Evolutionary conservation across 92 coral and sea anemone genomes (phyloP), one percentile per base, ranked within the genome.

Genomic region (Zoanthus sansibaricus): DNA sequence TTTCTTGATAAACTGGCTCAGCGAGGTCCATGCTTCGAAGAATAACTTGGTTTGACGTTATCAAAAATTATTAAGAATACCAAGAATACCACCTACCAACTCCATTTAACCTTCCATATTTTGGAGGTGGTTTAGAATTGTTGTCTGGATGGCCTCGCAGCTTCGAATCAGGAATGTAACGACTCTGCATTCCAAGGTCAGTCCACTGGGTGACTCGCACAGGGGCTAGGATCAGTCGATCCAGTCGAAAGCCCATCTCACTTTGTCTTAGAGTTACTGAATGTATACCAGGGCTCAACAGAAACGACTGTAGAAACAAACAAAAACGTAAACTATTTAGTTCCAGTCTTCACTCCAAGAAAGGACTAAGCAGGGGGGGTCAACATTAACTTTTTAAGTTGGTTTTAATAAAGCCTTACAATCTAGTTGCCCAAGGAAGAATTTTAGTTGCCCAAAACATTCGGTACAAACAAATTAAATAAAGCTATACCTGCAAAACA

Each of bases 101-200:
- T 18, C 92, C 93, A 87, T 93, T 90, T 4, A 97, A 89, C 70
- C 99, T 90, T 14, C 98, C 99, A 84, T 71, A 92, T 71, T 87
- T 87, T 30, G 99, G 93, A 3, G 61, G 86, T 12, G 99, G 99
- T 10, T 12, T 17, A 25, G 94, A 91, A 0, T 86, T 55, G 2
- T 6, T 20, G 9, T 18, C 73, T 32, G 98, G 95, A 42, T 14
- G 56, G 30, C 95, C 92, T 9, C 64, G 18, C 16, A 97, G 79
- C 71, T 68, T 46, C n/a, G 97, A 88, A 64, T 97, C 99, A 18
- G 99, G 93, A 9, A 97, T 97, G 61, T 88, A 88, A 8, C 84
- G 93, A 69, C 98, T 97, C 84, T 97, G 98, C 95, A 97, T 92
- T 48, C 99, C 99, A 15, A 97, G 89, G 76, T 95, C 98, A 25